Evolutionary conservation across 2,113 vertebrate genomes (phyloP).

Genomic region (Microtus pennsylvanicus): DNA sequence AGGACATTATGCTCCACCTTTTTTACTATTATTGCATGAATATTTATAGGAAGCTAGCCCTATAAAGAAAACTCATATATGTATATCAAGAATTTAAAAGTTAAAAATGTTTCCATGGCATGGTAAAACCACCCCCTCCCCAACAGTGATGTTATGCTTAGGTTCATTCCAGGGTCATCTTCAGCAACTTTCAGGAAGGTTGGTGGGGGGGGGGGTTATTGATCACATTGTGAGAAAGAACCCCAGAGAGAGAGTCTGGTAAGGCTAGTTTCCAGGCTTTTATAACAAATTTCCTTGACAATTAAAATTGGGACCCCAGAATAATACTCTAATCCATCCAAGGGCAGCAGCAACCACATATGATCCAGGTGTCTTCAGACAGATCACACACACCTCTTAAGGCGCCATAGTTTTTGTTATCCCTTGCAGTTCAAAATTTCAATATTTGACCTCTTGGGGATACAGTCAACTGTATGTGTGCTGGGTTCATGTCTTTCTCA

Average conservation of each 20-base stretch:
- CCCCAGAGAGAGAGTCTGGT: neutral
- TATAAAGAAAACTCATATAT: neutral
- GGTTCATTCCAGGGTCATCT: neutral
- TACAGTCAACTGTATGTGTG: neutral
- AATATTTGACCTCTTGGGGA: neutral
- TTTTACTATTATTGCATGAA: neutral
- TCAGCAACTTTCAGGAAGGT: neutral
- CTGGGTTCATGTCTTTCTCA: neutral
- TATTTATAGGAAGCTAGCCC: neutral
- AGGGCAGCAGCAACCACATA: no score
- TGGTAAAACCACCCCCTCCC: no score
- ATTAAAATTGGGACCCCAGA: neutral
- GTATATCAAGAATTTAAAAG: neutral
- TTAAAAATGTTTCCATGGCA: neutral
- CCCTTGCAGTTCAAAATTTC: neutral
- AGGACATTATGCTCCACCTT: neutral
- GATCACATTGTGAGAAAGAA: neutral
- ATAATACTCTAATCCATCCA: neutral
- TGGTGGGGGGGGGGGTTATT: neutral
- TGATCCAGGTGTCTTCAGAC: neutral
- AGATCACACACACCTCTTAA: neutral
- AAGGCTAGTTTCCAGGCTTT: neutral
- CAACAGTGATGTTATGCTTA: no score
- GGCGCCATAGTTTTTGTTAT: no score
- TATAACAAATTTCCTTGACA: neutral